These are phyloP conservation scores for Zootermopsis nevadensis DNA, from an alignment of 2,888 invertebrate genomes.

Conservation along the genomic window DNA sequence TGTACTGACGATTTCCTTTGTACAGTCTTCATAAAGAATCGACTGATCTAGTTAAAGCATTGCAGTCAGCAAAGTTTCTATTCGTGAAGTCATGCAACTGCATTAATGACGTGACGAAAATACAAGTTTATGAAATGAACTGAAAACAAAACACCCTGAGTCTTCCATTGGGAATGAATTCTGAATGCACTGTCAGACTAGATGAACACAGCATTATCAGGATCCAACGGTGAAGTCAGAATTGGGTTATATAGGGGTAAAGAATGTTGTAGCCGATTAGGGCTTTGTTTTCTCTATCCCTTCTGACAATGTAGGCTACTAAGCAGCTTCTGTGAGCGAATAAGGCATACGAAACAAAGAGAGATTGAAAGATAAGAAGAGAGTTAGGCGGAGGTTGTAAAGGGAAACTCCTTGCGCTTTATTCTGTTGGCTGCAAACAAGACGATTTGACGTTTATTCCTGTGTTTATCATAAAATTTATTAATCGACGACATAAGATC, in stretches of 20 bases:
- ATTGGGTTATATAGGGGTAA: background rate
- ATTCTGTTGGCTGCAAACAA: background rate
- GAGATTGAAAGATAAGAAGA: background rate
- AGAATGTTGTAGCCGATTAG: too few relatives aligned
- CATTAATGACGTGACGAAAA: background rate
- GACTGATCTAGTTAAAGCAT: background rate
- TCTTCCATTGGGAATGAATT: background rate
- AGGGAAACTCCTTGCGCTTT: background rate
- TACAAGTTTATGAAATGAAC: background rate
- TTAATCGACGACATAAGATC: too few relatives aligned
- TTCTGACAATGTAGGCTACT: background rate
- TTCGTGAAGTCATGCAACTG: background rate
- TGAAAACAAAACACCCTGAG: background rate
- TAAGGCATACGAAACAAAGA: constrained; percentile 14
- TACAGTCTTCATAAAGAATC: too few relatives aligned
- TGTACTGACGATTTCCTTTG: too few relatives aligned
- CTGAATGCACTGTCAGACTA: background rate
- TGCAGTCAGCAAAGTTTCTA: background rate
- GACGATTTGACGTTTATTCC: background rate
- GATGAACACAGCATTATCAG: background rate
- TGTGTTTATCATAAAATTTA: background rate
- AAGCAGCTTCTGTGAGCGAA: background rate
- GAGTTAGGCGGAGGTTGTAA: background rate
- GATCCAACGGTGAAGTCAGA: background rate
- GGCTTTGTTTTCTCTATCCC: background rate